These are phyloP conservation scores for Diloba caeruleocephala DNA, from an alignment of 2,888 invertebrate genomes.

Conservation along the genomic window DNA sequence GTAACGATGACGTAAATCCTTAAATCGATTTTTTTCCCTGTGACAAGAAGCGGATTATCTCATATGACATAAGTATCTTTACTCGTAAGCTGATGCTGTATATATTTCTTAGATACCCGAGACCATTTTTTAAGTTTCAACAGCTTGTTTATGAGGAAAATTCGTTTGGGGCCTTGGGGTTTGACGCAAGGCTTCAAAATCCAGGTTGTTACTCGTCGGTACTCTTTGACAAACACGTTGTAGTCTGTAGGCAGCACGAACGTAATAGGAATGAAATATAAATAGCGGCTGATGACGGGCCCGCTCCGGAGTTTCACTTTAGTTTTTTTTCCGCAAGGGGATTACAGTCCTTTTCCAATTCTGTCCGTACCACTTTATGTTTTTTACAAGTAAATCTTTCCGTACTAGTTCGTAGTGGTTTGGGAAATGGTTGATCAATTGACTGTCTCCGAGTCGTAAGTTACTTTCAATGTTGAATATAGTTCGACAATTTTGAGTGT, in stretches of 20 bases:
- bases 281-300: conserved; percentile 91
- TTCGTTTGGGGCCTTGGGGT: conserved; percentile 97
- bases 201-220: conserved; percentile 97
- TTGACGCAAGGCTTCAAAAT: conserved; percentile 99
- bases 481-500: conserved; percentile 95
- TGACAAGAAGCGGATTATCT: conserved; percentile 97
- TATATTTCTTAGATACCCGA: conserved; percentile 94
- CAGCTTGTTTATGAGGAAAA: conserved; percentile 97
- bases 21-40: conserved; percentile 98
- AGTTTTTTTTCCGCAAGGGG: conserved; percentile 93
- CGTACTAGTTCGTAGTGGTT: conserved; percentile 98
- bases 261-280: conserved; percentile 97
- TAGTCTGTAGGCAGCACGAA: conserved; percentile 98
- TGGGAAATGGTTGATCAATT: conserved; percentile 98
- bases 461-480: conserved; percentile 90
- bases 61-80: conserved; percentile 98
- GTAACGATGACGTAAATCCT: conserved; percentile 97
- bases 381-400: conserved; percentile 98
- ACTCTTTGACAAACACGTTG: conserved; percentile 98
- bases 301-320: conserved; percentile 86
- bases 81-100: conserved; percentile 93
- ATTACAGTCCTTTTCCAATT: conserved; percentile 96
- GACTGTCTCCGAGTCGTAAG: conserved; percentile 92
- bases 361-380: conserved; percentile 97
- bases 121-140: conserved; percentile 97